Percentiles rank a stretch among this genome's conserved stretches.
Evolutionary conservation across 2,113 vertebrate species (phyloP).

Genomic region (Laticauda laticaudata): DNA sequence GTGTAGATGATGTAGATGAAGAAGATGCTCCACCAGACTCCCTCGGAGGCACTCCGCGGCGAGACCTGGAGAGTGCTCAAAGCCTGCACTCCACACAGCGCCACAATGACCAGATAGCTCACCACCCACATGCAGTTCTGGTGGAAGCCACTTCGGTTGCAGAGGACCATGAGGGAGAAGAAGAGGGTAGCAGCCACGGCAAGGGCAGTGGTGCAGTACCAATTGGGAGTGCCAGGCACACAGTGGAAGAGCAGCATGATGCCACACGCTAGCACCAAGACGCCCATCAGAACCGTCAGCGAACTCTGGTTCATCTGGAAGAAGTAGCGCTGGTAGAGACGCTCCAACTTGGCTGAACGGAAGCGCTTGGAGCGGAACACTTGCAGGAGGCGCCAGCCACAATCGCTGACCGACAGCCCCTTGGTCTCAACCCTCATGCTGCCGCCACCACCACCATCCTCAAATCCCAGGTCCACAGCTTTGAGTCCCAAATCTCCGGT

Average conservation of each 20-base stretch:
- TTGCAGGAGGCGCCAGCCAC: constrained; percentile 80
- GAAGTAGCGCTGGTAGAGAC: constrained; percentile 97
- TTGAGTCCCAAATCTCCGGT: constrained; percentile 81
- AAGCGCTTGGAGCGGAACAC: constrained; percentile 97
- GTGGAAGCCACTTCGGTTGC: constrained; percentile 91
- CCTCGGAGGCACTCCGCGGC: constrained; percentile 85
- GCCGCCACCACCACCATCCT: constrained; percentile 68
- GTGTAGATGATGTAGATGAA: constrained; percentile 98
- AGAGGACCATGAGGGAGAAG: constrained; percentile 90
- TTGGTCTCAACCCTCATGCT: constrained; percentile 27
- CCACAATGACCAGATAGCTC: constrained; percentile 89
- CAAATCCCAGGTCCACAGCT: constrained; percentile 81
- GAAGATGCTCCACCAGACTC: constrained; percentile 95
- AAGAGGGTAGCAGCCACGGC: constrained; percentile 84
- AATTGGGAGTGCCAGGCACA: constrained; percentile 72
- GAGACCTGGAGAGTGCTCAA: constrained; percentile 80
- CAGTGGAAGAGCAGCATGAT: constrained; percentile 94
- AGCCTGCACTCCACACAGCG: constrained; percentile 83
- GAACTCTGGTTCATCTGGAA: constrained; percentile 98
- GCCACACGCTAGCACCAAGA: constrained; percentile 86
- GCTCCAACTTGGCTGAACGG: constrained; percentile 92
- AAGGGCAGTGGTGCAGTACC: constrained; percentile 77
- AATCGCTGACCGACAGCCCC: constrained; percentile 68
- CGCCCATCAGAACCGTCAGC: constrained; percentile 93
- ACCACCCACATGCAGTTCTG: constrained; percentile 98